phyloP scores from a whole-genome alignment of 2,113 vertebrate species.

The Heteronetta atricapilla region DNA sequence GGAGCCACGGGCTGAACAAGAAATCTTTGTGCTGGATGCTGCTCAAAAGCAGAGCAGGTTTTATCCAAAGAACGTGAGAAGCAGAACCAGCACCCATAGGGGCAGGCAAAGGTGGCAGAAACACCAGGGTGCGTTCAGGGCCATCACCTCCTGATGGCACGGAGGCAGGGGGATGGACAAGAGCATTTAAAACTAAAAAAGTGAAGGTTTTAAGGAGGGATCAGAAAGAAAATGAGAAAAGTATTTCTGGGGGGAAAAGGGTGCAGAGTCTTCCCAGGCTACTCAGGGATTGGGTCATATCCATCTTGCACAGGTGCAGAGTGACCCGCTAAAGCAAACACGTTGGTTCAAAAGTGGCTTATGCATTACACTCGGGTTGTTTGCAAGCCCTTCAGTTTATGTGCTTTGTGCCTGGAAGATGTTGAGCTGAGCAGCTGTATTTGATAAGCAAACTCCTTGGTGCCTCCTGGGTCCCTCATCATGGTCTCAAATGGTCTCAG shows the following conservation, averaged over 20 bases:
- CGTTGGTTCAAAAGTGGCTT: not conserved
- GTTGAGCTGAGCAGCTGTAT: slow-evolving; percentile 20
- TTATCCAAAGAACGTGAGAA: not conserved
- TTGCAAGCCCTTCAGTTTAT: not conserved
- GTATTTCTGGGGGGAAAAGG: not conserved
- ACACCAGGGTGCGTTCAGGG: accelerated
- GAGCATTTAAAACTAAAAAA: not conserved
- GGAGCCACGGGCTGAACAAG: not conserved
- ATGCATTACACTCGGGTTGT: not conserved
- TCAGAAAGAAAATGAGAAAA: not conserved
- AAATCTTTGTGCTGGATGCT: not conserved
- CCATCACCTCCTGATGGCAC: not conserved
- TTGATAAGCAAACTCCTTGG: not conserved
- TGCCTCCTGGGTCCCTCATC: not conserved
- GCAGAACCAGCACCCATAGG: not conserved
- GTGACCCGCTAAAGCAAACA: not conserved
- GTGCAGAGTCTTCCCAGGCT: slow-evolving; percentile 6
- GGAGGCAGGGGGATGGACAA: not conserved
- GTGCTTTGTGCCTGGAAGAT: not conserved
- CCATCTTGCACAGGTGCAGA: slow-evolving; percentile 2
- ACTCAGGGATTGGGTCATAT: not conserved
- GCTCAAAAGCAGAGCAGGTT: not conserved
- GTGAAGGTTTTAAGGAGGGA: not conserved
- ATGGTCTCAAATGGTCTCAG: not conserved
- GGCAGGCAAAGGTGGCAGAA: not conserved